Evolutionary conservation across 2,113 vertebrate species (phyloP).

Genomic region (Poeciliopsis turrubarensis): DNA sequence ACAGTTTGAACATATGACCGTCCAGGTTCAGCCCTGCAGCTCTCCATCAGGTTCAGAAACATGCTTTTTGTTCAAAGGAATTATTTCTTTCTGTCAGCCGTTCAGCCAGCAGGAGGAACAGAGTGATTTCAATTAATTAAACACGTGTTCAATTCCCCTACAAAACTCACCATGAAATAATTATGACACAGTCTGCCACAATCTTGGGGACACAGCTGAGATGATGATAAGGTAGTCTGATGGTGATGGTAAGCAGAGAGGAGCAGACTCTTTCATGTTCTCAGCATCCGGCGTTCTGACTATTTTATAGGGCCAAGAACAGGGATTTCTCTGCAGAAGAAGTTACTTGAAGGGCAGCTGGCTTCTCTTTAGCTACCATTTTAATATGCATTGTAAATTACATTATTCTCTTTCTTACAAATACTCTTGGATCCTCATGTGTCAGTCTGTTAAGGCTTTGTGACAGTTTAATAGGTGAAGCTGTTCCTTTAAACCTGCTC

Average conservation of each 20-base stretch:
- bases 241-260: conserved; percentile 15
- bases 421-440: conserved; percentile 6
- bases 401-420: conserved; percentile 50
- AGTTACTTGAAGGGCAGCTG: conserved; percentile 56
- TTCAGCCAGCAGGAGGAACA: conserved; percentile 15
- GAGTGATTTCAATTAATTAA: conserved; percentile 35
- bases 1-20: background rate
- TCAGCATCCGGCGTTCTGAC: conserved; percentile 23
- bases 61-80: background rate
- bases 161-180: conserved; percentile 55
- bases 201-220: conserved; percentile 12
- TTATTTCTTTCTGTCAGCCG: background rate
- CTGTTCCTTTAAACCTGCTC: too few relatives aligned
- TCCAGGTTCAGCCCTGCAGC: background rate
- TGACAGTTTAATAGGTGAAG: too few relatives aligned
- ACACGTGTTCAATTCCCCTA: conserved; percentile 27
- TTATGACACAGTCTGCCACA: conserved; percentile 42
- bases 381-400: conserved; percentile 76
- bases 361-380: conserved; percentile 66
- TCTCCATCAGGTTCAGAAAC: background rate
- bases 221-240: conserved; percentile 40
- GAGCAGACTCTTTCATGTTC: conserved; percentile 11
- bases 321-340: conserved; percentile 56
- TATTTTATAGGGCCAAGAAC: conserved; percentile 28
- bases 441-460: too few relatives aligned